Conservation (phyloP, 2,113 vertebrate genomes). For the Chiloscyllium plagiosum region DNA sequence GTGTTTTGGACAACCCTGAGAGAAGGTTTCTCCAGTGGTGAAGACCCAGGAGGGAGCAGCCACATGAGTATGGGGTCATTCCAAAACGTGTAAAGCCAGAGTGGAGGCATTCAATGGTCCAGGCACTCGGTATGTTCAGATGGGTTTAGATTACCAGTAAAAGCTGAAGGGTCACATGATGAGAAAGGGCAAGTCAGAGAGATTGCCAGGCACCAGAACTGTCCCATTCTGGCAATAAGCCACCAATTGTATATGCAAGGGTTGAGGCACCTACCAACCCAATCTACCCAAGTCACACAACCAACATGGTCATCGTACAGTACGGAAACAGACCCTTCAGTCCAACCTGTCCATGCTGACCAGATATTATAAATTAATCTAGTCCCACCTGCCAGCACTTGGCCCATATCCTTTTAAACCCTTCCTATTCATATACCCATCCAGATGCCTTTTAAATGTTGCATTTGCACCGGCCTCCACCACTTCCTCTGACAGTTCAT, state of each 20-base stretch:
- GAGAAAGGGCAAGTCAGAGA: background rate
- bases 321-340: no score
- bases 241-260: background rate
- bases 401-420: no score
- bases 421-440: no score
- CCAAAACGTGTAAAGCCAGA: background rate
- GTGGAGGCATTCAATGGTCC: background rate
- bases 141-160: background rate
- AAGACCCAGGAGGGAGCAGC: background rate
- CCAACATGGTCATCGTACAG: no score
- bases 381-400: no score
- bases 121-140: no score
- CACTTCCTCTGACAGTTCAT: no score
- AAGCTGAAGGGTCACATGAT: background rate
- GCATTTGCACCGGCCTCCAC: no score
- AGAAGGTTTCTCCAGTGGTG: background rate
- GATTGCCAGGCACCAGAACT: background rate
- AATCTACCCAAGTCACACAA: background rate
- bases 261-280: background rate
- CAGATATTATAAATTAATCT: no score
- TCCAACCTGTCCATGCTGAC: no score
- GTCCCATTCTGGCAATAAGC: no score
- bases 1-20: background rate
- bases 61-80: background rate
- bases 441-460: no score